Percentiles rank a stretch among this genome's conserved stretches.
Evolutionary conservation across 2,113 vertebrate genomes (phyloP).

Genomic region (Rhizomys pruinosus): DNA sequence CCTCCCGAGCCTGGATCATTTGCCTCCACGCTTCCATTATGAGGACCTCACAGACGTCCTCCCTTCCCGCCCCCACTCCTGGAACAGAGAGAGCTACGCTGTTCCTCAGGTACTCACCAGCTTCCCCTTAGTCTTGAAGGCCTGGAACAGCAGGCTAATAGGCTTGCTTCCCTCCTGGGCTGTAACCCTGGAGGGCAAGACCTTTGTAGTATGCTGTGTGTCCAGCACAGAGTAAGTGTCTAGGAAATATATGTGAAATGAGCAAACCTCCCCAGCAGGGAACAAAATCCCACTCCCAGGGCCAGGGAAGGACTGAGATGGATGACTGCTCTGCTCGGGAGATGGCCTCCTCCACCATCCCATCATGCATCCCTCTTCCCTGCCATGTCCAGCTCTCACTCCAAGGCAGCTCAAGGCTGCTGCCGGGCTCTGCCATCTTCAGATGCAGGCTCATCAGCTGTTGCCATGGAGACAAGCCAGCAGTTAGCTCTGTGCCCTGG

Average conservation of each 20-base stretch:
- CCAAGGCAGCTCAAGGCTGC: slow-evolving; percentile 44
- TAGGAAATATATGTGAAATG: neutral
- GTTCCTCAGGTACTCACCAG: neutral
- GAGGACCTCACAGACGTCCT: rapidly evolving
- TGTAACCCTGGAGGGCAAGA: neutral
- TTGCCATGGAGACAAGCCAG: slow-evolving; percentile 75
- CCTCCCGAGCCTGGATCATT: neutral
- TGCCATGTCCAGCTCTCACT: slow-evolving; percentile 16
- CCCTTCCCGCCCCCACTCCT: neutral
- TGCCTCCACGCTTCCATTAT: neutral
- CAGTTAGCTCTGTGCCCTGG: slow-evolving; percentile 42
- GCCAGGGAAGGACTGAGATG: rapidly evolving
- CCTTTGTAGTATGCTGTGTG: neutral
- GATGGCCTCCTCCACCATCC: neutral
- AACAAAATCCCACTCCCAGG: neutral
- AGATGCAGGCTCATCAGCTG: neutral
- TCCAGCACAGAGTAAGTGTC: rapidly evolving
- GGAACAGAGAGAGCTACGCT: neutral
- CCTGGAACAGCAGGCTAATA: neutral
- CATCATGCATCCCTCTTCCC: neutral
- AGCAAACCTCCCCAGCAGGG: neutral
- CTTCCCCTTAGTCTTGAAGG: rapidly evolving
- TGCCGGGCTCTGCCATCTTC: neutral
- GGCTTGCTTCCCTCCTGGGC: neutral
- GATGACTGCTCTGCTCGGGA: rapidly evolving